A percentile compares a stretch with the other conserved stretches of the same genome.
Conservation (phyloP, 2,113 vertebrate genomes). For the Electrona antarctica region DNA sequence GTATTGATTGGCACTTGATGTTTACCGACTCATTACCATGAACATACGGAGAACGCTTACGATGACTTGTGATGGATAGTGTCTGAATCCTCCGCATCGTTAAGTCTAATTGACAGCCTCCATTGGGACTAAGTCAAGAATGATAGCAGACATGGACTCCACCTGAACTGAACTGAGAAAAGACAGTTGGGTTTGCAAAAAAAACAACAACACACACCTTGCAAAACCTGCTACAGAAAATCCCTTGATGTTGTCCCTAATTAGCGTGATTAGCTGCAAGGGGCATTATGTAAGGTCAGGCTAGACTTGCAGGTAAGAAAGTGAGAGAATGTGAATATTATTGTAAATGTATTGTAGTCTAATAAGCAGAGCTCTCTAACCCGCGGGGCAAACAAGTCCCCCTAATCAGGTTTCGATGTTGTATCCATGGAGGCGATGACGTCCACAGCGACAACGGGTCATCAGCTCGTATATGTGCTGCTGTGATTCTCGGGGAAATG, state of each 20-base stretch:
- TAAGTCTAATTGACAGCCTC: too few relatives aligned
- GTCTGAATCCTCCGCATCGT: too few relatives aligned
- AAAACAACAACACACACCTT: background rate
- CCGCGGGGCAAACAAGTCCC: conserved; percentile 52
- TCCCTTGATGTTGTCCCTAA: conserved; percentile 27
- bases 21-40: conserved; percentile 5
- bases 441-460: background rate
- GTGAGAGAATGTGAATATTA: conserved; percentile 35
- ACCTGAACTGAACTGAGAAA: background rate
- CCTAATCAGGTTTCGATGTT: conserved; percentile 50
- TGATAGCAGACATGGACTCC: background rate
- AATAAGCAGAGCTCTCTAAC: conserved; percentile 36
- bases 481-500: conserved; percentile 8
- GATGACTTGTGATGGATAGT: too few relatives aligned
- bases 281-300: background rate
- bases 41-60: background rate
- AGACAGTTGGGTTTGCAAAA: background rate
- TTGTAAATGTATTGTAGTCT: conserved; percentile 46
- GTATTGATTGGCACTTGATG: background rate
- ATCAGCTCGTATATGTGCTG: background rate
- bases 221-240: background rate
- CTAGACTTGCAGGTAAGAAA: conserved; percentile 19
- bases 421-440: conserved; percentile 27
- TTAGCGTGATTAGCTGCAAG: conserved; percentile 46
- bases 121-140: background rate